phyloP scores from a whole-genome alignment of 2,113 vertebrate species.

The Nerophis ophidion region DNA sequence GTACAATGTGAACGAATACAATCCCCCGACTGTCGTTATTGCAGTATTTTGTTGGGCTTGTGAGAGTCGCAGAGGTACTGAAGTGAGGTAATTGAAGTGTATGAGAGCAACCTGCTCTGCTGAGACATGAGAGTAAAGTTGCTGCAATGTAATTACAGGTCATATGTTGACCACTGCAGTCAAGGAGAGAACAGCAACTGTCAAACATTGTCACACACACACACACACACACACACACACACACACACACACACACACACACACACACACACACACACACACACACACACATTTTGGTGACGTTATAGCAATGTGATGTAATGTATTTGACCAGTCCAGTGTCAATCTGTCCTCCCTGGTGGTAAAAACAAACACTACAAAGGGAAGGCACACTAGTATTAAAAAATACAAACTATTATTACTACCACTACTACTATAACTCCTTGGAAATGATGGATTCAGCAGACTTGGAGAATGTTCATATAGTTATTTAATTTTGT shows the following conservation, averaged over 20 bases:
- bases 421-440: too few relatives aligned
- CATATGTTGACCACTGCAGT: slow-evolving; percentile 56
- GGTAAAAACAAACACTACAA: too few relatives aligned
- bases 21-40: slow-evolving; percentile 28
- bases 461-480: too few relatives aligned
- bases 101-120: slow-evolving; percentile 34
- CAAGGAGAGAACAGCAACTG: slow-evolving; percentile 42
- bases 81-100: slow-evolving; percentile 47
- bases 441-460: too few relatives aligned
- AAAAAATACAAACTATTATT: too few relatives aligned
- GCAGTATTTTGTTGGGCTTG: slow-evolving; percentile 26
- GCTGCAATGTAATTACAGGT: slow-evolving; percentile 67
- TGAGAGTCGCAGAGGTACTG: slow-evolving; percentile 39
- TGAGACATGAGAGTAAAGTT: slow-evolving; percentile 52
- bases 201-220: slow-evolving; percentile 37
- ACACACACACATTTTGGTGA: slow-evolving; percentile 4
- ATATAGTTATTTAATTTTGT: too few relatives aligned
- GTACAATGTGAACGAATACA: slow-evolving; percentile 16
- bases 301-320: background rate
- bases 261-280: slow-evolving; percentile 15
- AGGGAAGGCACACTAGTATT: too few relatives aligned
- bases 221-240: slow-evolving; percentile 12
- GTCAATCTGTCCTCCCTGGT: background rate
- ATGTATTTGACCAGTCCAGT: background rate
- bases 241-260: slow-evolving; percentile 11